A percentile compares a stretch with the other conserved stretches of the same genome.
These are phyloP conservation scores for Volucella zonaria DNA, from an alignment of 2,888 invertebrate species.

Conservation along the genomic window DNA sequence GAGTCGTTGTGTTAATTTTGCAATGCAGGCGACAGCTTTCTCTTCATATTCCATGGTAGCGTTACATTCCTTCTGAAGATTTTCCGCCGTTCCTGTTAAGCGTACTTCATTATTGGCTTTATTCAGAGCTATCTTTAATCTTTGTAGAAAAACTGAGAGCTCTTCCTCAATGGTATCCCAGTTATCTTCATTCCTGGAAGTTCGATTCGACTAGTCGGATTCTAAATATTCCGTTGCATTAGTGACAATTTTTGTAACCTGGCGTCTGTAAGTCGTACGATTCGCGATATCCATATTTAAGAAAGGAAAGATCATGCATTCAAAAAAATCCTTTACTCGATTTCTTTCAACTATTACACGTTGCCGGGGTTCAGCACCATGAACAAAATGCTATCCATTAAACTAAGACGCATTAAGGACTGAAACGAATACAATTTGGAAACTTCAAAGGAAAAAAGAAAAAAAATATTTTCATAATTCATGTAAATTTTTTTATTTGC, in stretches of 20 bases:
- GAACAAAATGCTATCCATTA: no score
- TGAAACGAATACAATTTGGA: no score
- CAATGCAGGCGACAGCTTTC: no score
- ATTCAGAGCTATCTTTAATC: neutral
- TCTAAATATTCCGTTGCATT: constrained; percentile 20
- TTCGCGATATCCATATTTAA: constrained; percentile 22
- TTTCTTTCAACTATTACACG: no score
- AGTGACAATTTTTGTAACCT: constrained; percentile 9
- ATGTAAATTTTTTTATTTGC: no score
- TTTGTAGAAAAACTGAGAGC: constrained; percentile 1
- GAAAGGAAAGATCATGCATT: no score
- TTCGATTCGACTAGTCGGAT: neutral
- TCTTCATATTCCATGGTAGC: neutral
- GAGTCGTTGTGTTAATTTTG: no score
- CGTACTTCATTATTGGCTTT: constrained; percentile 7
- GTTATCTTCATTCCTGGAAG: neutral
- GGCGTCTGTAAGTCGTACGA: constrained; percentile 22
- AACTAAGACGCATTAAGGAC: no score
- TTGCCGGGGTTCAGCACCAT: no score
- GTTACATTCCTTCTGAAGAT: neutral
- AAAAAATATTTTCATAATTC: no score
- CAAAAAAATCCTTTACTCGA: no score
- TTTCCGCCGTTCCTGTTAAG: neutral
- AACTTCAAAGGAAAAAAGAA: no score
- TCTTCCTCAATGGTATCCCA: constrained; percentile 4